These are phyloP conservation scores for Microctenopoma lineatum DNA, from an alignment of 2,797 vertebrate species.

Conservation along the genomic window DNA sequence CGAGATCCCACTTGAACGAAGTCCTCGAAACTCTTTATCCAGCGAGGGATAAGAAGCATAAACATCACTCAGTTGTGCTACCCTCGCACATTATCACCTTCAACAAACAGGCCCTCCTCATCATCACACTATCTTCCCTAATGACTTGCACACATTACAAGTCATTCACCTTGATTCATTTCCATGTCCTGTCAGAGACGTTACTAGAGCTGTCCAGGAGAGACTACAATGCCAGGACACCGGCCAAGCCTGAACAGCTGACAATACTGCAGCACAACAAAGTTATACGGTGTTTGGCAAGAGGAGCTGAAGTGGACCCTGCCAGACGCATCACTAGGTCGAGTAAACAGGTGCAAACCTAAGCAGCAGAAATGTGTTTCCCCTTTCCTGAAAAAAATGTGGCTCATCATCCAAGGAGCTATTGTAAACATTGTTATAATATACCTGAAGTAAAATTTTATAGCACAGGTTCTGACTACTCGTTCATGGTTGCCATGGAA, in stretches of 20 bases:
- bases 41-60: constrained; percentile 34
- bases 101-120: constrained; percentile 50
- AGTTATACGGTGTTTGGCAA: constrained; percentile 53
- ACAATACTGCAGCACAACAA: constrained; percentile 58
- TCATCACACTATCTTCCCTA: constrained; percentile 34
- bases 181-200: constrained; percentile 62
- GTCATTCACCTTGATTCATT: constrained; percentile 69
- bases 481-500: constrained; percentile 10
- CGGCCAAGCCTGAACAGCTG: constrained; percentile 60
- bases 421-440: not conserved
- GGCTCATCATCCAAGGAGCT: not conserved
- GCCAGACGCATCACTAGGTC: constrained; percentile 13
- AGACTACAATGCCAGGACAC: constrained; percentile 65
- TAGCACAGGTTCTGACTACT: constrained; percentile 5
- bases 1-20: constrained; percentile 11
- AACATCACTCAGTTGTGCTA: constrained; percentile 59
- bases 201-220: constrained; percentile 50
- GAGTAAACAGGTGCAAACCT: constrained; percentile 3
- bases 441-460: constrained; percentile 11
- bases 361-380: not conserved
- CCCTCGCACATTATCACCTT: constrained; percentile 72
- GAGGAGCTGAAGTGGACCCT: constrained; percentile 25
- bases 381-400: not conserved
- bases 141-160: constrained; percentile 52
- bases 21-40: constrained; percentile 35